Base-by-base conservation (phyloP, 2,888 invertebrate genomes). In the Baronia brevicornis region DNA sequence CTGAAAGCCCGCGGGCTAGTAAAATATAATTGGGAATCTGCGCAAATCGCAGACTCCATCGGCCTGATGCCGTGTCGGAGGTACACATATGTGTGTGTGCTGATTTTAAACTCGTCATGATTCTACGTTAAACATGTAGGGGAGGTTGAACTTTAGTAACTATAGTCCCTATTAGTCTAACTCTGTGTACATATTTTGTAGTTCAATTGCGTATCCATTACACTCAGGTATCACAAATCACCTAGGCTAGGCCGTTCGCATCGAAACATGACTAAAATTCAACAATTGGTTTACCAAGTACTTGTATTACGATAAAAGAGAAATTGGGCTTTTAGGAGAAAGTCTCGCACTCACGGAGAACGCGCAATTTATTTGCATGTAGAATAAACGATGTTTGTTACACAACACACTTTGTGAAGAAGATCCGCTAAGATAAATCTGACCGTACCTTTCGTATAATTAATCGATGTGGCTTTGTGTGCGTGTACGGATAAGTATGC, bases 311-410 rank as follows among this genome's bases (percentile, higher is more conserved):
- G 53, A 50, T 54, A 46, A 58, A 69, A 64, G 68, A 66, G 72
- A 75, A 74, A 75, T 64, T 66, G 50, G 60, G 43, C 49, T 39
- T 52, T 55, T 24, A 32, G 43, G 66, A 56, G 77, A 75, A 77
- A 77, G 74, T 64, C 43, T 54, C n/a, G n/a, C n/a, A n/a, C n/a
- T n/a, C n/a, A n/a, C 21, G 22, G 24, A 35, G 41, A 33, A 38
- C 27, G 44, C 34, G 51, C 41, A 44, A 54, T 54, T 47, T 55
- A 56, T 49, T 55, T 54, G 60, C 63, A 67, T 67, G 55, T 48
- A 52, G 52, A 68, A 61, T 38, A 28, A 21, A 13, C 9, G 31
- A 7, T 24, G 24, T 18, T 18, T 25, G 29, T 30, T 48, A 36
- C 38, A 51, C 48, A 64, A 65, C 27, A 20, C 18, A 28, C 18